These are phyloP conservation scores for Diploscapter pachys DNA, from an alignment of 1,140 invertebrate species.

Conservation along the genomic window DNA sequence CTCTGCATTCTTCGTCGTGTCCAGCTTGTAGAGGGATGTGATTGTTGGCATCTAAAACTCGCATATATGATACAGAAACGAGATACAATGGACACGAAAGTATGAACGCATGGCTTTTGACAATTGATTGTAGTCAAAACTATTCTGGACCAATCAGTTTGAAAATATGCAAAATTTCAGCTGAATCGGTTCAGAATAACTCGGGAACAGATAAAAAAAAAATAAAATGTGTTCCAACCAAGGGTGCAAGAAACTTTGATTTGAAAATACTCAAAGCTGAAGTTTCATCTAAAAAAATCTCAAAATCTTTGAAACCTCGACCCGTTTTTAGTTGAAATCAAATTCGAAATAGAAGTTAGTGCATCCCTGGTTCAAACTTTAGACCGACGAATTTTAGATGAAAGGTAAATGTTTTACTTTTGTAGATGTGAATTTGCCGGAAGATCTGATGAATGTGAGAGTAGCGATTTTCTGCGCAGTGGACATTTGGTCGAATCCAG, in stretches of 20 bases:
- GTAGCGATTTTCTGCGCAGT: constrained; percentile 65
- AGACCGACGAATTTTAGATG: background rate
- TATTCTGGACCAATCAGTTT: background rate
- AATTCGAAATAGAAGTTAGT: no score
- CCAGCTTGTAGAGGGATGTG: constrained; percentile 20
- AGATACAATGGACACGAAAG: background rate
- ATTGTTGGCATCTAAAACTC: constrained; percentile 15
- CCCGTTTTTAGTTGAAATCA: no score
- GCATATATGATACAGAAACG: background rate
- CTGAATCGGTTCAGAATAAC: background rate
- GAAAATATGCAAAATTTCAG: background rate
- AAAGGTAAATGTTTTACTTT: constrained; percentile 7
- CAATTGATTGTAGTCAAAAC: background rate
- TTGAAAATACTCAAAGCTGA: no score
- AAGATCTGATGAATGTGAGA: constrained; percentile 20
- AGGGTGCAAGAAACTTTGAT: no score
- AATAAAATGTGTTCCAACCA: no score
- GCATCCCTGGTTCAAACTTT: no score
- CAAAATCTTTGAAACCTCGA: no score
- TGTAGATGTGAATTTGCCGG: background rate
- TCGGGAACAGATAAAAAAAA: no score
- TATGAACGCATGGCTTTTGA: background rate
- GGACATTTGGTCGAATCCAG: constrained; percentile 64
- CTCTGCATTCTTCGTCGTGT: constrained; percentile 67
- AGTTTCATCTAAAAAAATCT: no score